These are phyloP conservation scores for Whitmania pigra DNA, from an alignment of 1,140 invertebrate genomes.

Conservation along the genomic window DNA sequence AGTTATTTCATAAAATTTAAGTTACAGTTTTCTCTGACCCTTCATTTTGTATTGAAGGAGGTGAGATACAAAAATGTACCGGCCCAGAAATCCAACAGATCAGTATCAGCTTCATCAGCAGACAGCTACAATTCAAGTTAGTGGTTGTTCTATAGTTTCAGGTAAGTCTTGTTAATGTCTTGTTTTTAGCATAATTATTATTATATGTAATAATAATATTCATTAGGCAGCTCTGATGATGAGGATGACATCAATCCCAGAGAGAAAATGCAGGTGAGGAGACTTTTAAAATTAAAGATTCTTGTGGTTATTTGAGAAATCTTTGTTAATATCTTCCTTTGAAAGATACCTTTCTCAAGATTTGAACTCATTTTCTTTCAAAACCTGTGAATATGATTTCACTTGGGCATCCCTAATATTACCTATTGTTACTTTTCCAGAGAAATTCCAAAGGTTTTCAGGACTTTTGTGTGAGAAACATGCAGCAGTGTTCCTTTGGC, in stretches of 20 bases:
- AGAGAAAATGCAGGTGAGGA: slow-evolving; percentile 54
- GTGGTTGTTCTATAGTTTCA: not conserved
- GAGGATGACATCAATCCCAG: slow-evolving; percentile 71
- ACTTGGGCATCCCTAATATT: not conserved
- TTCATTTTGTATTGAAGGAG: not conserved
- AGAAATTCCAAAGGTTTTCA: slow-evolving; percentile 62
- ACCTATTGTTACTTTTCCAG: slow-evolving; percentile 43
- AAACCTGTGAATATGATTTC: too few relatives aligned
- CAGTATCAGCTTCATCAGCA: slow-evolving; percentile 17
- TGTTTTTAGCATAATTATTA: not conserved
- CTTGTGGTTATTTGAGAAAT: not conserved
- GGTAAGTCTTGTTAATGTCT: not conserved
- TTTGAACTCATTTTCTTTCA: too few relatives aligned
- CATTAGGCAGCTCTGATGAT: slow-evolving; percentile 69
- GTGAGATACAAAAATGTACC: slow-evolving; percentile 18
- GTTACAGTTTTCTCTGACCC: too few relatives aligned
- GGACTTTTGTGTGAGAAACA: slow-evolving; percentile 82
- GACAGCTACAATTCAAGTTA: slow-evolving; percentile 19
- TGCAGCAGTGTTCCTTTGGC: slow-evolving; percentile 80
- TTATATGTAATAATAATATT: not conserved
- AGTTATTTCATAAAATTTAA: too few relatives aligned
- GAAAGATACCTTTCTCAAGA: too few relatives aligned
- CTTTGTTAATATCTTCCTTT: not conserved
- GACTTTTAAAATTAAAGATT: not conserved
- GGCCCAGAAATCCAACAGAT: not conserved